phyloP scores from a whole-genome alignment of 2,797 vertebrate genomes.

The Myoxocephalus aenaeus region DNA sequence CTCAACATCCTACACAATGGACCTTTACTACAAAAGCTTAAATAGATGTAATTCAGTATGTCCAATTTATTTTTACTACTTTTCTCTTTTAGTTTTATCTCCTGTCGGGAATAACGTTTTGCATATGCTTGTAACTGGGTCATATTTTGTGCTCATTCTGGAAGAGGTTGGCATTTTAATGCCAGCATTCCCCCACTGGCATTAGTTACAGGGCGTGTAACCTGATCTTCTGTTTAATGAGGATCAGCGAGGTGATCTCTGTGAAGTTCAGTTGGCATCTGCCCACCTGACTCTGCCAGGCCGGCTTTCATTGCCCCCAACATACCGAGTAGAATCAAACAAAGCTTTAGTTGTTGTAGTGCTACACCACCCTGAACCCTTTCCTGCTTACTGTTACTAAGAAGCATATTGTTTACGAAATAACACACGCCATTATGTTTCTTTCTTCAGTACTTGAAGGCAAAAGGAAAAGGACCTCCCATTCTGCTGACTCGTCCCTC shows the following conservation, averaged over 20 bases:
- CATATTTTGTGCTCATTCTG: slow-evolving; percentile 41
- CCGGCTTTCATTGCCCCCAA: slow-evolving; percentile 35
- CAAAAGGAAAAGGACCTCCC: slow-evolving; percentile 86
- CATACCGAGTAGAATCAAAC: slow-evolving; percentile 37
- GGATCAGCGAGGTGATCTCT: slow-evolving; percentile 60
- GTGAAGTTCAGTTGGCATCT: slow-evolving; percentile 52
- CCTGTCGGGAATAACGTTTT: slow-evolving; percentile 19
- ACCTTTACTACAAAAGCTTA: background rate
- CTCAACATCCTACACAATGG: background rate
- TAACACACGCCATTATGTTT: slow-evolving; percentile 34
- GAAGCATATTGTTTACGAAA: background rate
- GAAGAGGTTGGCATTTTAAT: slow-evolving; percentile 57
- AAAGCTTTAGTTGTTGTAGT: slow-evolving; percentile 40
- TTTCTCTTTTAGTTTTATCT: slow-evolving; percentile 15
- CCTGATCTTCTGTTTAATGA: slow-evolving; percentile 65
- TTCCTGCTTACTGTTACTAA: background rate
- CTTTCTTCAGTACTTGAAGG: slow-evolving; percentile 86
- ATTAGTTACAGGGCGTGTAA: slow-evolving; percentile 53
- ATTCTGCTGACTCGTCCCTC: slow-evolving; percentile 85
- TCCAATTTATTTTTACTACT: background rate
- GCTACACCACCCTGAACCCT: slow-evolving; percentile 32
- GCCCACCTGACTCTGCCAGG: slow-evolving; percentile 51
- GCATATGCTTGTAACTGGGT: slow-evolving; percentile 50
- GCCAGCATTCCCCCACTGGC: slow-evolving; percentile 32
- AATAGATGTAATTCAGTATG: background rate